Evolutionary conservation across 2,888 invertebrate species (phyloP).

Genomic region (Pyrgus malvae): DNA sequence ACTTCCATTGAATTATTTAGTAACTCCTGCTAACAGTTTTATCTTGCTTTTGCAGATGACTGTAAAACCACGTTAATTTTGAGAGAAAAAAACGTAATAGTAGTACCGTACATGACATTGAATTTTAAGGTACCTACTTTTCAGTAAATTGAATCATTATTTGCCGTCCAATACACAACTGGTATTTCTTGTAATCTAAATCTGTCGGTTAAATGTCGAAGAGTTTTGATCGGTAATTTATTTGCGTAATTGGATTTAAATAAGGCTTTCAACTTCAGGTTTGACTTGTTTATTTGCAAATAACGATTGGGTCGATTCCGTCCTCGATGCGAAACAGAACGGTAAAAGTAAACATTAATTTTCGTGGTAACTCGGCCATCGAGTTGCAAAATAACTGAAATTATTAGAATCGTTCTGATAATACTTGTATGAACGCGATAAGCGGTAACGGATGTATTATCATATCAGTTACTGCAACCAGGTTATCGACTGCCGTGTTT

Average conservation of each 20-base stretch:
- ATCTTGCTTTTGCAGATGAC: too few relatives aligned
- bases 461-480: slow-evolving; percentile 71
- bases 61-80: too few relatives aligned
- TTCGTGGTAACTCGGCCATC: slow-evolving; percentile 10
- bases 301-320: slow-evolving; percentile 7
- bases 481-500: slow-evolving; percentile 76
- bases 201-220: slow-evolving; percentile 5
- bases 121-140: too few relatives aligned
- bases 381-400: slow-evolving; percentile 18
- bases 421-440: slow-evolving; percentile 8
- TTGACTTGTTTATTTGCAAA: slow-evolving; percentile 23
- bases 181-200: slow-evolving; percentile 2
- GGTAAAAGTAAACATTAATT: slow-evolving; percentile 16
- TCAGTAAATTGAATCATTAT: not conserved
- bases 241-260: slow-evolving; percentile 25
- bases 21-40: too few relatives aligned
- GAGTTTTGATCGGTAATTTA: slow-evolving; percentile 19
- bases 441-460: slow-evolving; percentile 46
- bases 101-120: not conserved
- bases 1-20: too few relatives aligned
- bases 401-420: slow-evolving; percentile 39
- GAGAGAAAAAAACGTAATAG: too few relatives aligned
- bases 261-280: slow-evolving; percentile 18
- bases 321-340: slow-evolving; percentile 21
- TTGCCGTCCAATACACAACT: not conserved